Evolutionary conservation across 2,113 vertebrate species (phyloP).

Genomic region (Catagonus wagneri): DNA sequence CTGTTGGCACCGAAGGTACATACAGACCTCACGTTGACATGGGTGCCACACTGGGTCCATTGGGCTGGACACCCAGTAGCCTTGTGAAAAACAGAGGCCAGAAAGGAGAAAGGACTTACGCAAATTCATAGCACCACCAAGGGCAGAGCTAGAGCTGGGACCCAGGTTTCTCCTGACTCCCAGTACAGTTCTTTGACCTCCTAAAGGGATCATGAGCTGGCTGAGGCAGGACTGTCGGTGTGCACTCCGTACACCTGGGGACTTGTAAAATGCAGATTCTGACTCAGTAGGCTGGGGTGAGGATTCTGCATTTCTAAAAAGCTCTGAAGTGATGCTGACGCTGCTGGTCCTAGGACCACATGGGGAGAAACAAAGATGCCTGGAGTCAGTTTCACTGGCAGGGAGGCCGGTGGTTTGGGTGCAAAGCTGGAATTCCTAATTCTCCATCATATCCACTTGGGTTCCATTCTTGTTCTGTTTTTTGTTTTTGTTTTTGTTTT

Average conservation of each 20-base stretch:
- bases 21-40: accelerated
- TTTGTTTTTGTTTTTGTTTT: neutral
- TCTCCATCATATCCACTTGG: neutral
- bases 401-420: neutral
- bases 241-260: neutral
- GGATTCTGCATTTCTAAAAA: neutral
- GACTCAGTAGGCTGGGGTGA: neutral
- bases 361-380: neutral
- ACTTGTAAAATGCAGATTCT: neutral
- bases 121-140: too few relatives aligned
- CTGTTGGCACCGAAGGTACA: neutral
- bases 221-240: accelerated
- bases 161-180: neutral
- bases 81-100: neutral
- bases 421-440: neutral
- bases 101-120: neutral
- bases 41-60: neutral
- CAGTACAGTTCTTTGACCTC: neutral
- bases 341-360: neutral
- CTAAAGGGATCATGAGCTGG: too few relatives aligned
- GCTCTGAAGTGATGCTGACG: accelerated
- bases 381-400: neutral
- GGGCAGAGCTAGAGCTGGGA: neutral
- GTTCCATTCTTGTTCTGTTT: neutral
- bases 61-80: neutral